Conservation (phyloP, 37 sponge, comb jelly and placozoan genomes). For the Beroe forskalii region DNA sequence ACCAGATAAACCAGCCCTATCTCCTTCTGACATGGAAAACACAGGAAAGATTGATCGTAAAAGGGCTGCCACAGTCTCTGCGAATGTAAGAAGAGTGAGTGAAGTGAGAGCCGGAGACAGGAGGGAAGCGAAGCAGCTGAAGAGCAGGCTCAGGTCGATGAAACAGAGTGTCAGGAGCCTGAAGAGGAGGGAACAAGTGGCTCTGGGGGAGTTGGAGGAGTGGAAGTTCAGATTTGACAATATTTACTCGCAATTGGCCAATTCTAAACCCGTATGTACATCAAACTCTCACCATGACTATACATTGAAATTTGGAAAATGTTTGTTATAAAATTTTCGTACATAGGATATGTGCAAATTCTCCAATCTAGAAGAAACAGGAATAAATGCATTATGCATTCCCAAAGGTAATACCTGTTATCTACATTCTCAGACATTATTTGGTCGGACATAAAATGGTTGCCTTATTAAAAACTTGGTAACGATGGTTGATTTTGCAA, state of each 20-base stretch:
- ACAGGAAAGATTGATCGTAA: neutral
- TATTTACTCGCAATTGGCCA: neutral
- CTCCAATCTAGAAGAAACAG: no score
- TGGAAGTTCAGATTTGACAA: neutral
- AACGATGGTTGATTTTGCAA: no score
- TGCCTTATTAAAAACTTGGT: no score
- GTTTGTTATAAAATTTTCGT: no score
- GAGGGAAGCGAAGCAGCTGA: neutral
- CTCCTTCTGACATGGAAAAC: neutral
- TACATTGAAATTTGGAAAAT: no score
- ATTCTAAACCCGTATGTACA: neutral
- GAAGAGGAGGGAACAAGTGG: slow-evolving; percentile 2
- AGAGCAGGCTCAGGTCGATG: slow-evolving; percentile 1
- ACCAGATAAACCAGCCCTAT: neutral
- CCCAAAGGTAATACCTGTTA: neutral
- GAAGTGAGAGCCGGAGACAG: neutral
- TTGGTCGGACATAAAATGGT: no score
- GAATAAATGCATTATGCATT: no score
- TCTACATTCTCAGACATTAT: neutral
- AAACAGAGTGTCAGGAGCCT: neutral
- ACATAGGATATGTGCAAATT: no score
- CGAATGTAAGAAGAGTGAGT: neutral
- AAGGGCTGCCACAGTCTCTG: neutral
- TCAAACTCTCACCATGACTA: no score
- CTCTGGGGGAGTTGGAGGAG: slow-evolving; percentile 13